Percentiles rank a stretch among this genome's conserved stretches.
Evolutionary conservation across 2,113 vertebrate genomes (phyloP).

Genomic region (Tauraco erythrolophus): DNA sequence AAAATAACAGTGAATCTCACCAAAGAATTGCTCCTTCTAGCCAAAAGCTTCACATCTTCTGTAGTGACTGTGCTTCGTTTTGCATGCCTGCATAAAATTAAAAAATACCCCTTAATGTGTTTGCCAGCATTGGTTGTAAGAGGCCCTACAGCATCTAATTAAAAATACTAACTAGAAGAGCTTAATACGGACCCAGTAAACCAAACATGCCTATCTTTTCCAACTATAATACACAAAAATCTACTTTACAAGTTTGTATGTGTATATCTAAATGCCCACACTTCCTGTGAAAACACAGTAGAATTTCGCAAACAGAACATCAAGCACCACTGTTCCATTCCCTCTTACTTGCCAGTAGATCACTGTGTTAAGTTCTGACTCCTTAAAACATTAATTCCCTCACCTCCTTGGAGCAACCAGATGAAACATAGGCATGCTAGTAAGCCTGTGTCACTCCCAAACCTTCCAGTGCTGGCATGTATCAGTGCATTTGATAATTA

Average conservation of each 20-base stretch:
- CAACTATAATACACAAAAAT: neutral
- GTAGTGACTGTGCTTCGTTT: conserved; percentile 86
- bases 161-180: neutral
- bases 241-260: neutral
- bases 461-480: neutral
- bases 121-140: neutral
- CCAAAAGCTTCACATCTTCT: conserved; percentile 92
- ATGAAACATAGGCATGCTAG: neutral
- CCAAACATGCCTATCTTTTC: neutral
- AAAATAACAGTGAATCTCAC: conserved; percentile 76
- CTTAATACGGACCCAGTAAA: neutral
- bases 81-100: conserved; percentile 85
- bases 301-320: neutral
- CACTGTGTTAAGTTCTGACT: neutral
- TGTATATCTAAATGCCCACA: neutral
- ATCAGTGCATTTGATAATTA: neutral
- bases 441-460: neutral
- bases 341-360: neutral
- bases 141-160: neutral
- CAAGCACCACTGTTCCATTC: neutral
- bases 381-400: neutral
- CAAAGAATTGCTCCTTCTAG: conserved; percentile 88
- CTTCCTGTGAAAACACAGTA: neutral
- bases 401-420: neutral
- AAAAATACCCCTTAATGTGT: neutral